Percentiles rank a stretch among this genome's conserved stretches.
phyloP scores from a whole-genome alignment of 2,888 invertebrate genomes.

The Morpho helenor region DNA sequence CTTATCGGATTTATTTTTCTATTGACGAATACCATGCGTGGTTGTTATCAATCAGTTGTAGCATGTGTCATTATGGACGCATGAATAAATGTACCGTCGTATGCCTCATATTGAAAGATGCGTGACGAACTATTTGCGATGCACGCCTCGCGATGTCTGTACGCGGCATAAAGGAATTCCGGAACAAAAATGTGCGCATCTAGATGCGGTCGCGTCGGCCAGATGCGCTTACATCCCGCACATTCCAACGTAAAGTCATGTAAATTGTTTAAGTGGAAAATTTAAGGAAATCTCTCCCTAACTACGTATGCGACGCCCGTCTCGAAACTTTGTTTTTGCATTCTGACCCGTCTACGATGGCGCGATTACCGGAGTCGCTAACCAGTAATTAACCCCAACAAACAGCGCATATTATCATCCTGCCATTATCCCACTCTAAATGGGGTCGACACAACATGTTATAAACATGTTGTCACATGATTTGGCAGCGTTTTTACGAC shows the following conservation, averaged over 20 bases:
- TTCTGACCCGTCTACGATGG: slow-evolving; percentile 39
- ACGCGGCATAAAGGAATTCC: slow-evolving; percentile 50
- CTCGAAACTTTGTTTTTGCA: slow-evolving; percentile 52
- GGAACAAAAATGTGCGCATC: slow-evolving; percentile 68
- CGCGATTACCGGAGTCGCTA: slow-evolving; percentile 47
- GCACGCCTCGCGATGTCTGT: no score
- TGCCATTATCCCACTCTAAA: no score
- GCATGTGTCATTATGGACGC: no score
- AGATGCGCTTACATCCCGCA: slow-evolving; percentile 45
- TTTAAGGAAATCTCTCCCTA: slow-evolving; percentile 66
- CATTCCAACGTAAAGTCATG: slow-evolving; percentile 54
- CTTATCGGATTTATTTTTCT: no score
- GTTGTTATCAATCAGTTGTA: no score
- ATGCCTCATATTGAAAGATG: no score
- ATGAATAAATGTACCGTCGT: no score
- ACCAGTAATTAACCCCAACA: slow-evolving; percentile 28
- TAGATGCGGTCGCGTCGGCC: slow-evolving; percentile 58
- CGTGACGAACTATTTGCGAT: no score
- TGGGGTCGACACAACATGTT: no score
- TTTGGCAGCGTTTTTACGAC: no score
- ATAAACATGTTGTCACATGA: no score
- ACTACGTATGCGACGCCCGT: slow-evolving; percentile 51
- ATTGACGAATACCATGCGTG: no score
- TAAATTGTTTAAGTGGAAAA: slow-evolving; percentile 75
- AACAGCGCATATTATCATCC: not conserved